phyloP scores from a whole-genome alignment of 2,888 invertebrate genomes.

The Conchocele bisecta region DNA sequence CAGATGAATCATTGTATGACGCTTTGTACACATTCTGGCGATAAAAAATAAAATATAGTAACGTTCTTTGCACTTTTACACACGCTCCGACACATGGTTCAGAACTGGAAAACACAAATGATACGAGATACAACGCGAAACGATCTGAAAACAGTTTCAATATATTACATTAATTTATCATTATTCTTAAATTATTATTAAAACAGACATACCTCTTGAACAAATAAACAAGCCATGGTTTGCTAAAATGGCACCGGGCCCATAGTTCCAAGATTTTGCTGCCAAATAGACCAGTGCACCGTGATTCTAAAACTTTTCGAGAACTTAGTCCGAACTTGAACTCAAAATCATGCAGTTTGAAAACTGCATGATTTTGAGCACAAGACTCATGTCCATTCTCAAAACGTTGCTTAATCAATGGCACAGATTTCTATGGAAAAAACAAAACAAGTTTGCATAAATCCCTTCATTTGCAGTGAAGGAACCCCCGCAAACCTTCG shows the following conservation, averaged over 20 bases:
- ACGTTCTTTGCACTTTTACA: slow-evolving; percentile 15
- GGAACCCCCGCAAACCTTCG: no score
- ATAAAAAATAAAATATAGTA: slow-evolving; percentile 44
- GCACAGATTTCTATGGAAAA: no score
- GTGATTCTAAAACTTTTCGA: slow-evolving; percentile 8
- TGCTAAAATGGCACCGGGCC: no score
- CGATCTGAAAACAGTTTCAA: slow-evolving; percentile 49
- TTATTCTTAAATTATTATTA: slow-evolving; percentile 49
- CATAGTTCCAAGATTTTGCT: no score
- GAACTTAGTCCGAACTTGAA: background rate
- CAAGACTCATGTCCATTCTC: no score
- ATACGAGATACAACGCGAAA: slow-evolving; percentile 47
- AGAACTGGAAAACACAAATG: slow-evolving; percentile 43
- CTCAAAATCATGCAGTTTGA: no score
- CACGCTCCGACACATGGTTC: slow-evolving; percentile 58
- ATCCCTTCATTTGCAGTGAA: no score
- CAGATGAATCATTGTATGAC: no score
- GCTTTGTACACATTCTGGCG: slow-evolving; percentile 34
- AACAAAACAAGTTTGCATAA: no score
- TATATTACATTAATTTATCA: slow-evolving; percentile 40
- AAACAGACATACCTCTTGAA: slow-evolving; percentile 37
- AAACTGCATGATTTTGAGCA: no score
- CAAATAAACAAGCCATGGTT: background rate
- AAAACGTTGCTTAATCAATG: no score
- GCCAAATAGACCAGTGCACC: no score